A percentile compares a stretch with the other conserved stretches of the same genome.
Conservation (phyloP, 2,888 invertebrate species). For the Himalopsyche anomala region DNA sequence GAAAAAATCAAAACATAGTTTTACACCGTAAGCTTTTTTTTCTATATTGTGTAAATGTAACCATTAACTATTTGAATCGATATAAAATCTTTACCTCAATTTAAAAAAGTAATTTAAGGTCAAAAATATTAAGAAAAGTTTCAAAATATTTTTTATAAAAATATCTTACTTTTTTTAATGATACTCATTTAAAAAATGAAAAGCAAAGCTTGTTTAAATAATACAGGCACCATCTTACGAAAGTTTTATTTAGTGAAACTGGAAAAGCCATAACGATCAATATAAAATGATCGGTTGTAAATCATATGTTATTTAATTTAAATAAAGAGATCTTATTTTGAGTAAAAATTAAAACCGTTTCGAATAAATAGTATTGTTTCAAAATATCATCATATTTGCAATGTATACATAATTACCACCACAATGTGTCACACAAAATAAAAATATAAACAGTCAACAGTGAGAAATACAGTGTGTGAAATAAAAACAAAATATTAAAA, state of each 20-base stretch:
- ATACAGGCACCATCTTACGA: not conserved
- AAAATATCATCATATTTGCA: not conserved
- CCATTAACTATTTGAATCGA: not conserved
- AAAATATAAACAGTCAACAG: too few species aligned
- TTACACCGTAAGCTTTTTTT: not conserved
- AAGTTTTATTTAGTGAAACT: not conserved
- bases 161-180: not conserved
- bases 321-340: not conserved
- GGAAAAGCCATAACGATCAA: conserved; percentile 28
- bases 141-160: conserved; percentile 43
- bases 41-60: not conserved
- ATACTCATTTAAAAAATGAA: not conserved
- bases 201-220: not conserved
- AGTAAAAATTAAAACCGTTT: not conserved
- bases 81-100: not conserved
- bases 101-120: not conserved
- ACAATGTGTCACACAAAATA: too few species aligned
- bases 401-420: not conserved
- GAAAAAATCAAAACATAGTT: not conserved
- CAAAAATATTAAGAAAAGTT: conserved; percentile 21
- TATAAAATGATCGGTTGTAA: not conserved
- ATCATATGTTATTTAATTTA: not conserved
- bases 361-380: not conserved
- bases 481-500: too few species aligned
- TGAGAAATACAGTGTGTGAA: too few species aligned